Conservation (phyloP, 2,888 invertebrate genomes). For the Philaethria dido region DNA sequence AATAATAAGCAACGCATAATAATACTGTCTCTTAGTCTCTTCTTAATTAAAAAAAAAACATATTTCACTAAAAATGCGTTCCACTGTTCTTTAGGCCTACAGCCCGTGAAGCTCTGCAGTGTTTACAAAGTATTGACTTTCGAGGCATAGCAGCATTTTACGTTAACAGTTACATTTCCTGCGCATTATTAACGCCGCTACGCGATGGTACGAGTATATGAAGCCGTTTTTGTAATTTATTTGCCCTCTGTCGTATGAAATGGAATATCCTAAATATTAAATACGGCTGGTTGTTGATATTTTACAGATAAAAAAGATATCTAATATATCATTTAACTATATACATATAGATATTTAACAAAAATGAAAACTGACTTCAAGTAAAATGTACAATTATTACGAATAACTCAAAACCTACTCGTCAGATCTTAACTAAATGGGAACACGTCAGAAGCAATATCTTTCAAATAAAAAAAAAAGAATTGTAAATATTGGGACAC, state of each 20-base stretch:
- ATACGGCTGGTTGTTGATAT: neutral
- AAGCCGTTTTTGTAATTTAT: neutral
- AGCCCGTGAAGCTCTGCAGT: conserved; percentile 6
- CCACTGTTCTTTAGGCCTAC: neutral
- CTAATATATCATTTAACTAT: no score
- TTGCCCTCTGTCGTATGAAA: neutral
- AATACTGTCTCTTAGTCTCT: neutral
- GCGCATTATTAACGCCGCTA: conserved; percentile 18
- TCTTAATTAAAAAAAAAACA: neutral
- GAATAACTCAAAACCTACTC: no score
- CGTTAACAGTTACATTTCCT: conserved; percentile 21
- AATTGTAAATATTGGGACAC: no score
- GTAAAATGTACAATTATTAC: no score
- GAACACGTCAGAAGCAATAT: no score
- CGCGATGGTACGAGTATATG: conserved; percentile 21
- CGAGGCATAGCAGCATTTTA: conserved; percentile 20
- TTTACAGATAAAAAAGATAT: no score
- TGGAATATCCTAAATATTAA: neutral
- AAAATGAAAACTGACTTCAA: no score
- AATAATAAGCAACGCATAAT: neutral
- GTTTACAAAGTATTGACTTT: conserved; percentile 18
- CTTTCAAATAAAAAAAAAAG: no score
- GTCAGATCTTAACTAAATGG: no score
- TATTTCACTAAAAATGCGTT: neutral
- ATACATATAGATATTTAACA: no score